Evolutionary conservation across 2,888 invertebrate genomes (phyloP), one percentile per base, ranked within the genome.

Genomic region (Microctonus aethiopoides): DNA sequence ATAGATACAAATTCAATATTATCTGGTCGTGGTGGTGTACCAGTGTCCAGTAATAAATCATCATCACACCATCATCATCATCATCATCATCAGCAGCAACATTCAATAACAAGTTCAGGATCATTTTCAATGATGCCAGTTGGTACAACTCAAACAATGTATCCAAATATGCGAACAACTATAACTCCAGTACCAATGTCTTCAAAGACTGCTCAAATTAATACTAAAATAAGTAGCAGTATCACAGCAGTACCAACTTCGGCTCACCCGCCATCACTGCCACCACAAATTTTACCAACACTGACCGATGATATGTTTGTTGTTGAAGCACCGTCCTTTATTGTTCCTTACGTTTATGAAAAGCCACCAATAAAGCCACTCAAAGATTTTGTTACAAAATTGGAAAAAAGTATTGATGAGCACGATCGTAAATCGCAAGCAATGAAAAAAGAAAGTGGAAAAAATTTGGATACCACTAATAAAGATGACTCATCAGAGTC

Each of bases 291-390:
- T 74, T 86, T 96, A 77, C 95, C 95, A 0, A 94, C 94, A 7
- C 86, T 96, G 26, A 95, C 95, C 22, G 96, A 96, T 84, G 95
- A 96, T 79, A 96, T 96, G 93, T 96, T 93, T 85, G 95, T 96
- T 11, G 93, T 96, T 10, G 96, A 96, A 87, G 96, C 96, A 32
- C 96, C 96, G 6, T 96, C 95, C 24, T 96, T 96, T 83, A 95
- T 96, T 83, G 96, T 96, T 77, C 96, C 96, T 59, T 96, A 96
- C 84, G 95, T 96, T 24, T 96, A 96, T 87, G 96, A 96, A 84
- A 96, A 96, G 84, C 95, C 95, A 10, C 95, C 96, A 0, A 86
- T 92, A 5, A 92, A 93, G 79, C 92, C 93, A 69, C 90, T 96
- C 74, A 92, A 92, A 83, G 92, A 93, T 75, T 92, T 92, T 83